phyloP scores from a whole-genome alignment of 2,888 invertebrate genomes.

The Galerucella pusilla region DNA sequence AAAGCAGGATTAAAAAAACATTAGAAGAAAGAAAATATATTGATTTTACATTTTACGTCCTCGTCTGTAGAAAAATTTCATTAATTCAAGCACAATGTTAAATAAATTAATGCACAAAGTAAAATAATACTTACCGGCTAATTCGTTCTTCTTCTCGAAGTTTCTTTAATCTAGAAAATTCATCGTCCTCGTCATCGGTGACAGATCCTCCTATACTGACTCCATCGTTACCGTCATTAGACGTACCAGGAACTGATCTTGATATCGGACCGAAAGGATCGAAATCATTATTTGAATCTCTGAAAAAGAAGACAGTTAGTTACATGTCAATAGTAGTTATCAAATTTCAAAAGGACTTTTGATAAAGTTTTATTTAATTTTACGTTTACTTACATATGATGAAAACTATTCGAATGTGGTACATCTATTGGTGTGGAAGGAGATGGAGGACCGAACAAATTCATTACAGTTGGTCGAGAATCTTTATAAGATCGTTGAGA shows the following conservation, averaged over 20 bases:
- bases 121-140: constrained; percentile 52
- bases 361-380: not conserved
- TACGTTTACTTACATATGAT: constrained; percentile 48
- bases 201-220: constrained; percentile 63
- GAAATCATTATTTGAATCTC: constrained; percentile 43
- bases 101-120: no score
- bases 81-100: no score
- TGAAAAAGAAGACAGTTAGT: constrained; percentile 7
- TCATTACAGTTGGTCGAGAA: constrained; percentile 73
- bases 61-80: no score
- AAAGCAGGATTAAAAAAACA: no score
- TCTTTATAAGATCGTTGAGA: constrained; percentile 71
- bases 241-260: constrained; percentile 50
- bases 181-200: constrained; percentile 69
- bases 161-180: constrained; percentile 77
- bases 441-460: constrained; percentile 68
- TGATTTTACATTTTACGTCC: no score
- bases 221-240: constrained; percentile 46
- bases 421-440: constrained; percentile 65
- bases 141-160: constrained; percentile 76
- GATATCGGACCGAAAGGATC: constrained; percentile 51
- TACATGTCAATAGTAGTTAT: not conserved
- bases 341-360: no score
- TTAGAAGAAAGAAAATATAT: no score
- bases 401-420: constrained; percentile 63